Evolutionary conservation across 2,888 invertebrate genomes (phyloP).

Genomic region (Ligdia adustata): DNA sequence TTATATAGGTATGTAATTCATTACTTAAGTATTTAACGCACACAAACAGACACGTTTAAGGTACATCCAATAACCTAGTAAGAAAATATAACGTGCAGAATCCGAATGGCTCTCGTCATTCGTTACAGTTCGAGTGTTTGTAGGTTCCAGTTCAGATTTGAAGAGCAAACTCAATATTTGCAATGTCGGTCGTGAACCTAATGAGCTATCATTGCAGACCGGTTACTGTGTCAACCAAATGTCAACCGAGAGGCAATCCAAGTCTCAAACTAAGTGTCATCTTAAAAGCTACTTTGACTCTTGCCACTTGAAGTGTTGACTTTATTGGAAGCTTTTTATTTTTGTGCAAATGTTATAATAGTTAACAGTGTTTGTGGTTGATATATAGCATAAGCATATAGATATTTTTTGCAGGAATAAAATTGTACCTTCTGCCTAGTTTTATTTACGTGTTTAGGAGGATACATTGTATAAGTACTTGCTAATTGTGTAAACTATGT

Average conservation of each 20-base stretch:
- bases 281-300: conserved; percentile 26
- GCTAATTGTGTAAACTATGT: no score
- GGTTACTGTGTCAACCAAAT: conserved; percentile 34
- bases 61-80: neutral
- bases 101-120: conserved; percentile 12
- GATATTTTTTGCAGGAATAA: no score
- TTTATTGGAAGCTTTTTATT: conserved; percentile 20
- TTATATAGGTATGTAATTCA: no score
- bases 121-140: conserved; percentile 34
- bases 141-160: conserved; percentile 41
- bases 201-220: conserved; percentile 51
- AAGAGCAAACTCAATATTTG: conserved; percentile 55
- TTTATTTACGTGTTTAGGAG: no score
- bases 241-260: conserved; percentile 17
- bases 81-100: conserved; percentile 34
- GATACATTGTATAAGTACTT: no score
- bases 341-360: conserved; percentile 25
- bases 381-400: no score
- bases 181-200: conserved; percentile 45
- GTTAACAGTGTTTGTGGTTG: no score
- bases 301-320: conserved; percentile 22
- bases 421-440: no score
- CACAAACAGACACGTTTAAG: no score
- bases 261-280: conserved; percentile 24
- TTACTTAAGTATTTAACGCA: no score